A percentile compares a stretch with the other conserved stretches of the same genome.
Evolutionary conservation across 2,113 vertebrate genomes (phyloP).

Genomic region (Chaetodon trifascialis): DNA sequence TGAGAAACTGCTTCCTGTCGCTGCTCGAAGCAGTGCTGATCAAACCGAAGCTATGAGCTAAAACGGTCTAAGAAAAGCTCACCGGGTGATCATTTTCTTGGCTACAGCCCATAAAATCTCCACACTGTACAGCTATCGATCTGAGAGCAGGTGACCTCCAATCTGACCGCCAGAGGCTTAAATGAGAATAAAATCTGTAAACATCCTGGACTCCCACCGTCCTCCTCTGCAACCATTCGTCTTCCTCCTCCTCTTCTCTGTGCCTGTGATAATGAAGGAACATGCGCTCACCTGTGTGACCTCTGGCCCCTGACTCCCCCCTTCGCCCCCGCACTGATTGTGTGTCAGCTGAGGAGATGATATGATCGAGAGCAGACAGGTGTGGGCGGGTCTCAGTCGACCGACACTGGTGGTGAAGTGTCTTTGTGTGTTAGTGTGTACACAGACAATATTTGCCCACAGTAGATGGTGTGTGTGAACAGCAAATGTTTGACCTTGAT

Average conservation of each 20-base stretch:
- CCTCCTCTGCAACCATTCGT: not conserved
- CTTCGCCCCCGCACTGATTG: not conserved
- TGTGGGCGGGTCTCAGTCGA: not conserved
- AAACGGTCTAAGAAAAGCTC: not conserved
- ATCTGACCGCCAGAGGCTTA: not conserved
- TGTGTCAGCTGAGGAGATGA: not conserved
- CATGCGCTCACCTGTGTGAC: slow-evolving; percentile 18
- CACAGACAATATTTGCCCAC: not conserved
- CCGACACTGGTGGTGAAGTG: not conserved
- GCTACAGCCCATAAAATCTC: not conserved
- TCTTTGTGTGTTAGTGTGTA: not conserved
- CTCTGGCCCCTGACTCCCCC: slow-evolving; percentile 5
- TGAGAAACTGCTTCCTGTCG: not conserved
- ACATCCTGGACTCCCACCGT: not conserved
- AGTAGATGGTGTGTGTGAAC: not conserved
- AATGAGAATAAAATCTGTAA: not conserved
- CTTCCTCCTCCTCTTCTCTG: not conserved
- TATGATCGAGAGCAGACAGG: slow-evolving; percentile 3
- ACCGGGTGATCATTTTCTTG: too few relatives aligned
- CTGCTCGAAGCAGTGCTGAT: not conserved
- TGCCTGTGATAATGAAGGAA: not conserved
- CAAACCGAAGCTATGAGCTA: not conserved
- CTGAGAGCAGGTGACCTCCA: not conserved
- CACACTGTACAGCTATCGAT: not conserved
- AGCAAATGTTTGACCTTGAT: slow-evolving; percentile 20